phyloP scores from a whole-genome alignment of 2,113 vertebrate species.

The Trichechus manatus region DNA sequence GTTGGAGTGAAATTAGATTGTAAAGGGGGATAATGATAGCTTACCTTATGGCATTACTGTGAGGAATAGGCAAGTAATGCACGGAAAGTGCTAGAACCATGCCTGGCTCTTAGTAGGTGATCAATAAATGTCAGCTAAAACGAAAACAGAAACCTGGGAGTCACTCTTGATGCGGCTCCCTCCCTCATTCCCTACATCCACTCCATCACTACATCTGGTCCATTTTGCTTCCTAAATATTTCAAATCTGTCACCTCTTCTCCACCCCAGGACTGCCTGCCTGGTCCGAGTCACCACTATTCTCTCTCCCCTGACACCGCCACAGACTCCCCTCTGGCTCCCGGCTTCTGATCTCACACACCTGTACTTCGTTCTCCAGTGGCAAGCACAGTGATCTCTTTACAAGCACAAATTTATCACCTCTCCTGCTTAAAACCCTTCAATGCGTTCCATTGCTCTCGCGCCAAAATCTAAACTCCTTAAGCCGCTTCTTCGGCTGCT shows the following conservation, averaged over 20 bases:
- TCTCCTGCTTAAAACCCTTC: no score
- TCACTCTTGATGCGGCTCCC: background rate
- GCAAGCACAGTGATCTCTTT: background rate
- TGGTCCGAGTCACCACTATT: background rate
- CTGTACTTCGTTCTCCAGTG: background rate
- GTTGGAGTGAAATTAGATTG: background rate
- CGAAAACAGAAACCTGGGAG: background rate
- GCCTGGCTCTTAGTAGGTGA: constrained; percentile 58
- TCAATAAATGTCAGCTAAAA: background rate
- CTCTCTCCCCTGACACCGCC: background rate
- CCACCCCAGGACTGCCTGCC: background rate
- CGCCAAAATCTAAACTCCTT: background rate
- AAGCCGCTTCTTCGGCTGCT: background rate
- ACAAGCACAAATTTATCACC: background rate
- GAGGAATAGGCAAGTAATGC: background rate
- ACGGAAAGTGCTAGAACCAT: background rate
- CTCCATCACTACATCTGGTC: constrained; percentile 5
- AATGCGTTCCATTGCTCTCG: accelerated
- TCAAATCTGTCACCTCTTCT: constrained; percentile 45
- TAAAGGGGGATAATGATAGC: background rate
- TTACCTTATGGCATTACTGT: background rate
- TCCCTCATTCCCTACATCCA: background rate
- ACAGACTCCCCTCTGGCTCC: accelerated
- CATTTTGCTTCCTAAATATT: constrained; percentile 39
- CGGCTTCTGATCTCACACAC: background rate